These are phyloP conservation scores for Acanthiza pusilla DNA, from an alignment of 2,797 vertebrate genomes.

Conservation along the genomic window DNA sequence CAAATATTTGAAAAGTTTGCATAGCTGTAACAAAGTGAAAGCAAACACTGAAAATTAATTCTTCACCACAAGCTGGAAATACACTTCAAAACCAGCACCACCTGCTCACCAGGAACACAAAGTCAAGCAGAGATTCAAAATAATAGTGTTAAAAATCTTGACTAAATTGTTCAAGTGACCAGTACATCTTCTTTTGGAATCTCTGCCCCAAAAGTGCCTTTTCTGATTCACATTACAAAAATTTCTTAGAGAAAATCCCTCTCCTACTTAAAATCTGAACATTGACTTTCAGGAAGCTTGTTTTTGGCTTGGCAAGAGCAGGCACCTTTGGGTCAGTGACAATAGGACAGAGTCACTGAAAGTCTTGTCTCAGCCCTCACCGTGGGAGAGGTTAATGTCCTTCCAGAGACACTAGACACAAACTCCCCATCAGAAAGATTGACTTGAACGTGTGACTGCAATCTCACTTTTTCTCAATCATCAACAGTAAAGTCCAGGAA, in stretches of 20 bases:
- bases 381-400: background rate
- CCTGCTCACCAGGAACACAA: background rate
- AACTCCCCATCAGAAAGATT: background rate
- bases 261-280: background rate
- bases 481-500: background rate
- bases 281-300: background rate
- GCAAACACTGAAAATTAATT: background rate
- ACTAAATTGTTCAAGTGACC: background rate
- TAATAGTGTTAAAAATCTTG: background rate
- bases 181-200: background rate
- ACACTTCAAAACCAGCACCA: background rate
- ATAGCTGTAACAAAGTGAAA: background rate
- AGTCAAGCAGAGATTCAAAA: background rate
- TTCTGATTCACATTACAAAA: background rate
- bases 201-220: background rate
- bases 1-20: background rate
- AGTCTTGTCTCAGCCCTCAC: background rate
- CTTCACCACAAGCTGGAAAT: background rate
- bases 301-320: background rate
- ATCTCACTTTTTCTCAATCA: background rate
- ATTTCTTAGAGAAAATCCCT: background rate
- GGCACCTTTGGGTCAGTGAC: background rate
- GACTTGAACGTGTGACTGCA: background rate
- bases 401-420: background rate
- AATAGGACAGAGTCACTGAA: background rate